A percentile compares a stretch with the other conserved stretches of the same genome.
These are phyloP conservation scores for Caenorhabditis briggsae DNA, from an alignment of 1,140 invertebrate genomes.

Conservation along the genomic window DNA sequence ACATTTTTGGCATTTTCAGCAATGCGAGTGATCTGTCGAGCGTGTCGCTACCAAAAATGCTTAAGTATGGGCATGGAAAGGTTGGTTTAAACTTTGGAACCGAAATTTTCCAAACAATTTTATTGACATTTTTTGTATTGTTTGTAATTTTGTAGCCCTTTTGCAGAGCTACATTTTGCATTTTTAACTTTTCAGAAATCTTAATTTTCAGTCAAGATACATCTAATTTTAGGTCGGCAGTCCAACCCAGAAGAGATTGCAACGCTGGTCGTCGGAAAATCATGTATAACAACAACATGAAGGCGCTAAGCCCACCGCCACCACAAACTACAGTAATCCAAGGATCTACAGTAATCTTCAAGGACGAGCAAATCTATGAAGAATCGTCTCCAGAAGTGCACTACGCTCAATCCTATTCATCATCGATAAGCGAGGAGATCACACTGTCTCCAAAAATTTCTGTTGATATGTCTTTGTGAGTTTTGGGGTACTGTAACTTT, in stretches of 20 bases:
- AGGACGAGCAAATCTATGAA: slow-evolving; percentile 14
- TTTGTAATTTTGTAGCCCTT: too few relatives aligned
- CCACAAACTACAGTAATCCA: slow-evolving; percentile 13
- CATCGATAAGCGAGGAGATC: slow-evolving; percentile 58
- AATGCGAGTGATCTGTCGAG: slow-evolving; percentile 66
- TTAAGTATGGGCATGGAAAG: slow-evolving; percentile 63
- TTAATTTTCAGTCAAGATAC: too few relatives aligned
- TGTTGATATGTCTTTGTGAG: slow-evolving; percentile 12
- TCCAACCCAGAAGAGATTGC: slow-evolving; percentile 63
- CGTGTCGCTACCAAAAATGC: slow-evolving; percentile 65
- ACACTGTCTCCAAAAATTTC: slow-evolving; percentile 5
- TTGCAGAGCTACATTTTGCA: too few relatives aligned
- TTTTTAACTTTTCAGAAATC: too few relatives aligned
- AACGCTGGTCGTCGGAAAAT: slow-evolving; percentile 66
- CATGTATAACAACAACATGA: slow-evolving; percentile 51
- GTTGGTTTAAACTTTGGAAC: not conserved
- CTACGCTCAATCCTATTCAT: slow-evolving; percentile 57
- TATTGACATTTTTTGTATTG: too few relatives aligned
- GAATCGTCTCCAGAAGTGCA: slow-evolving; percentile 47
- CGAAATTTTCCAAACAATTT: too few relatives aligned
- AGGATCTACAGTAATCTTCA: not conserved
- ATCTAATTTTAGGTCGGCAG: slow-evolving; percentile 4
- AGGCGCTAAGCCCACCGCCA: not conserved
- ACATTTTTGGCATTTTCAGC: slow-evolving; percentile 53
- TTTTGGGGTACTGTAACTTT: not conserved